Conservation (phyloP, 64 coral and sea anemone species). For the Cladopsammia gracilis region DNA sequence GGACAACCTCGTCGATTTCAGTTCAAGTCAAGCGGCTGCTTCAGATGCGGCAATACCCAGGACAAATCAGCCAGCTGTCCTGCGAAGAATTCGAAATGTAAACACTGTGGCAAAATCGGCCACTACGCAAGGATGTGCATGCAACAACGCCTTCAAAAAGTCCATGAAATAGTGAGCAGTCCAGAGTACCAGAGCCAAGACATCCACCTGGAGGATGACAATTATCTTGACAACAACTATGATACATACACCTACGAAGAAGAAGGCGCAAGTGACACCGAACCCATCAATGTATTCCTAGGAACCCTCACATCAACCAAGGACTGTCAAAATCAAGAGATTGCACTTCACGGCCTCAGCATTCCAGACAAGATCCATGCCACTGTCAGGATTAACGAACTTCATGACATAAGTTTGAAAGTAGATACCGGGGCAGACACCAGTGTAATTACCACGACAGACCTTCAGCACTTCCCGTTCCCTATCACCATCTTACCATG, state of each 20-base stretch:
- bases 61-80: constrained; percentile 36
- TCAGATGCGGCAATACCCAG: constrained; percentile 62
- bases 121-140: constrained; percentile 41
- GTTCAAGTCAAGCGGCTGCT: constrained; percentile 59
- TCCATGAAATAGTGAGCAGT: constrained; percentile 30
- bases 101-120: constrained; percentile 43
- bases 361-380: constrained; percentile 57
- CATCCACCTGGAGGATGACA: background rate
- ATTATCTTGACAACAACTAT: too few relatives aligned
- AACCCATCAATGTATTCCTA: constrained; percentile 5
- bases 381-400: constrained; percentile 46
- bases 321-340: constrained; percentile 26
- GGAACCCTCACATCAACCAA: constrained; percentile 1
- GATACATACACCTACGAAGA: background rate
- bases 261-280: background rate
- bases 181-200: constrained; percentile 41
- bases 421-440: constrained; percentile 73
- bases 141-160: constrained; percentile 18
- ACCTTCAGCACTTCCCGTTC: constrained; percentile 29
- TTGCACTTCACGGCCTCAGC: too few relatives aligned
- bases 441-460: constrained; percentile 51
- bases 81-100: constrained; percentile 37
- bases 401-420: constrained; percentile 29
- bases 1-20: constrained; percentile 29
- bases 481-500: constrained; percentile 22